Base-by-base conservation (phyloP, 2,888 invertebrate genomes). In the Microplitis deprimator region DNA sequence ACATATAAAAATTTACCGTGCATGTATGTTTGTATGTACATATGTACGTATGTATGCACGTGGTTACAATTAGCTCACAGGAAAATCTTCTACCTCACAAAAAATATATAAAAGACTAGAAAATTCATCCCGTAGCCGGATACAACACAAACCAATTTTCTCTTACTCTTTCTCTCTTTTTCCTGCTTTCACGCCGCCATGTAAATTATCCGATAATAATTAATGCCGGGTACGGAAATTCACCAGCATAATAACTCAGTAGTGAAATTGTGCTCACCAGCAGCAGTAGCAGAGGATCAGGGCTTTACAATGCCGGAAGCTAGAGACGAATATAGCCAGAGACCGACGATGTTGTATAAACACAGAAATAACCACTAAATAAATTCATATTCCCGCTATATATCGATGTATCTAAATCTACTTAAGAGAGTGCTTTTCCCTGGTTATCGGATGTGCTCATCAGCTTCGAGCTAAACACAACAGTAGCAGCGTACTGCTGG, bases 181-280 rank as follows among this genome's bases (percentile, higher is more conserved):
- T 17, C 61, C 61, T 13, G 60, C 61, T 61, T 60, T 60, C 61
- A 17, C 39, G 17, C 71, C 8, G 61, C 61, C 16, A 71, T 61
- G 71, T 71, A 62, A 71, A 71, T 71, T 71, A 71, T 61, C 71
- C 61, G 61, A 71, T 71, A 62, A 71, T 71, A 71, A 71, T 71
- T 71, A 71, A 71, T 71, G 71, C 39, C 17, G 40, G 62, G 38
- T 39, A 39, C 71, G 71, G 71, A 71, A 71, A 71, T 29, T 29
- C 71, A 17, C 38, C 61, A 61, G 71, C 39, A 71, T 71, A 71
- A 71, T 71, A 60, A 29, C 38, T 61, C 61, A 39, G 38, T 38
- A 29, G 29, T 29, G 4, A 29, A 29, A 29, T 29, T 29, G 29
- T 29, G 29, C 29, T 29, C 29, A 29, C 29, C 29, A 29, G 29